phyloP scores from a whole-genome alignment of 2,888 invertebrate genomes.

The Cryptophagus acutangulus region DNA sequence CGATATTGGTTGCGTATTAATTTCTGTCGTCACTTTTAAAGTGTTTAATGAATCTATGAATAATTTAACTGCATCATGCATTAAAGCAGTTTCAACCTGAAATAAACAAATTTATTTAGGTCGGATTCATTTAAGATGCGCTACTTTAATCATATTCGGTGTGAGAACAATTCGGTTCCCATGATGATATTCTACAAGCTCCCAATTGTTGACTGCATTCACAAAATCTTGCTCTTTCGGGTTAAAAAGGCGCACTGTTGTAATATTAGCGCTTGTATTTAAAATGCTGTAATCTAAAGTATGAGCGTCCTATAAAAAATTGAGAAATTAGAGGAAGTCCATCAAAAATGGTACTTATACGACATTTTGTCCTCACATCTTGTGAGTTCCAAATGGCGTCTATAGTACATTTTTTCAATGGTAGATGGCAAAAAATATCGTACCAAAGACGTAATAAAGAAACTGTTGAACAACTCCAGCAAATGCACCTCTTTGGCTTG shows the following conservation, averaged over 20 bases:
- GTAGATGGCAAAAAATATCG: no score
- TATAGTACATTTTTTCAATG: slow-evolving; percentile 1
- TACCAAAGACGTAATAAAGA: slow-evolving; percentile 60
- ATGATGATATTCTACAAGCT: slow-evolving; percentile 23
- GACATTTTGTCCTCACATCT: no score
- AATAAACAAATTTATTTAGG: slow-evolving; percentile 20
- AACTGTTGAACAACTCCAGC: slow-evolving; percentile 64
- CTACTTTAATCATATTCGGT: slow-evolving; percentile 14
- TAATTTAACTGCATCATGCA: slow-evolving; percentile 65
- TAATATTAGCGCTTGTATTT: slow-evolving; percentile 63
- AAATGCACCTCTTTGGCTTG: slow-evolving; percentile 79
- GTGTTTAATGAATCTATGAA: slow-evolving; percentile 53
- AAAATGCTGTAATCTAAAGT: slow-evolving; percentile 57
- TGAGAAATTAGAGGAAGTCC: no score
- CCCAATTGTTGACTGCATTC: slow-evolving; percentile 24
- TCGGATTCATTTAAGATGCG: background rate
- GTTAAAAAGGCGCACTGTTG: slow-evolving; percentile 62
- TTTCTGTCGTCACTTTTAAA: slow-evolving; percentile 26
- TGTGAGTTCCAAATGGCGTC: no score
- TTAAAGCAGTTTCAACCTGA: slow-evolving; percentile 62
- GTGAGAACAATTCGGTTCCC: slow-evolving; percentile 11
- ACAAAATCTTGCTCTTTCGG: slow-evolving; percentile 51
- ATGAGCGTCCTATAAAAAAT: slow-evolving; percentile 55
- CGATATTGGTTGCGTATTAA: slow-evolving; percentile 25
- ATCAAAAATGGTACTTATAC: no score